Percentiles rank a stretch among this genome's conserved stretches.
phyloP scores from a whole-genome alignment of 2,888 invertebrate species.

The Pomacea canaliculata region DNA sequence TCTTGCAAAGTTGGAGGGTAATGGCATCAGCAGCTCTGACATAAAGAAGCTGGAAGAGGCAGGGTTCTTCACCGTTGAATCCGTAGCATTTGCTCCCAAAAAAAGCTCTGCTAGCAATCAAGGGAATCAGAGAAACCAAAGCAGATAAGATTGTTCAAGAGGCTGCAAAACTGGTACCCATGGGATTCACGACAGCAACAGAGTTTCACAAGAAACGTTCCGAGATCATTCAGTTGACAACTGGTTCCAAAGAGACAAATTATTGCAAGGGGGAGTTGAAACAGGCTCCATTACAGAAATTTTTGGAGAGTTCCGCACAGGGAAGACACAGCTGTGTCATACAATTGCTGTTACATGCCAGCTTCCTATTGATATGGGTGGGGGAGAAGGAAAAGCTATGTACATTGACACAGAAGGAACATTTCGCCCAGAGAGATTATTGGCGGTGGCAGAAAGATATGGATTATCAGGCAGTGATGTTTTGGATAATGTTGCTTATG shows the following conservation, averaged over 20 bases:
- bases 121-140: constrained; percentile 97
- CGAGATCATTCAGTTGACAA: constrained; percentile 94
- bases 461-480: constrained; percentile 89
- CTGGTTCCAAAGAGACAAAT: constrained; percentile 95
- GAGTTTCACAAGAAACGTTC: constrained; percentile 95
- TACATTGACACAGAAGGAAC: constrained; percentile 99
- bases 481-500: constrained; percentile 96
- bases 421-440: constrained; percentile 93
- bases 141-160: constrained; percentile 93
- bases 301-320: constrained; percentile 97
- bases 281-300: constrained; percentile 99
- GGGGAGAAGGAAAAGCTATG: constrained; percentile 98
- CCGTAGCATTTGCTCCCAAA: constrained; percentile 94
- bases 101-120: constrained; percentile 84
- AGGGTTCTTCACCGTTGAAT: constrained; percentile 94
- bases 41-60: constrained; percentile 93
- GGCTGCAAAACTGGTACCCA: constrained; percentile 92
- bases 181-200: constrained; percentile 98
- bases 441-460: constrained; percentile 92
- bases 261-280: constrained; percentile 93
- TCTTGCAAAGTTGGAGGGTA: constrained; percentile 83
- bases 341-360: constrained; percentile 97
- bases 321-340: constrained; percentile 97
- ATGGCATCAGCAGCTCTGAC: constrained; percentile 88
- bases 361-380: constrained; percentile 96